These are phyloP conservation scores for Ricordea florida DNA, from an alignment of 92 coral and sea anemone genomes.

Conservation along the genomic window DNA sequence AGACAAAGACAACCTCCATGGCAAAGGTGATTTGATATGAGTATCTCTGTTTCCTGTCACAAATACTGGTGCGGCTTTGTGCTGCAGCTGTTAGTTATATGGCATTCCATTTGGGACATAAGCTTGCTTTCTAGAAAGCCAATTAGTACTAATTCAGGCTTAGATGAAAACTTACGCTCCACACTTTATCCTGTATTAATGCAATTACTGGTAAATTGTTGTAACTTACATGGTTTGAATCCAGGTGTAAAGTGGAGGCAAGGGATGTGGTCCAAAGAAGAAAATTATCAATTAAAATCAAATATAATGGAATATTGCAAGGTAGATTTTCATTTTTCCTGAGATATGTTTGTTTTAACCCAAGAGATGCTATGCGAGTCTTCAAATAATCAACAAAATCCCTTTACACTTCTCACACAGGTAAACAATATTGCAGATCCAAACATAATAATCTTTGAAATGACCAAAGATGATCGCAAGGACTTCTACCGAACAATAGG, in stretches of 20 bases:
- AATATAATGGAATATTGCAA: slow-evolving; percentile 90
- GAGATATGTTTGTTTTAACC: neutral
- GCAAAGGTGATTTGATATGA: slow-evolving; percentile 92
- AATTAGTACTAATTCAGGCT: too few relatives aligned
- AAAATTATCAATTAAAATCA: slow-evolving; percentile 73
- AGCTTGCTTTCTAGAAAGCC: too few relatives aligned
- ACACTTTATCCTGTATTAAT: too few relatives aligned
- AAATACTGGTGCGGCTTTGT: too few relatives aligned
- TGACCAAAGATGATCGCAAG: slow-evolving; percentile 96
- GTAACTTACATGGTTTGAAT: too few relatives aligned
- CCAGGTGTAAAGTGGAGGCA: slow-evolving; percentile 98
- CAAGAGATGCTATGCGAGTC: neutral
- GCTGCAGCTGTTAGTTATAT: too few relatives aligned
- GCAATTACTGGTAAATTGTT: too few relatives aligned
- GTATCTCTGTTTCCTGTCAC: too few relatives aligned
- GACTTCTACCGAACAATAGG: slow-evolving; percentile 98
- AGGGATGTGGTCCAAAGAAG: slow-evolving; percentile 99
- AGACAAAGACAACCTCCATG: slow-evolving; percentile 91
- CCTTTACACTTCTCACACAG: slow-evolving; percentile 28
- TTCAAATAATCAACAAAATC: neutral
- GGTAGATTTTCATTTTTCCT: slow-evolving; percentile 31
- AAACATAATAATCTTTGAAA: slow-evolving; percentile 87
- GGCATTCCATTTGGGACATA: too few relatives aligned
- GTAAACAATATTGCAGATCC: slow-evolving; percentile 88
- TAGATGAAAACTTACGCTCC: too few relatives aligned